phyloP scores from a whole-genome alignment of 1,140 invertebrate species.

The Cydia fagiglandana region DNA sequence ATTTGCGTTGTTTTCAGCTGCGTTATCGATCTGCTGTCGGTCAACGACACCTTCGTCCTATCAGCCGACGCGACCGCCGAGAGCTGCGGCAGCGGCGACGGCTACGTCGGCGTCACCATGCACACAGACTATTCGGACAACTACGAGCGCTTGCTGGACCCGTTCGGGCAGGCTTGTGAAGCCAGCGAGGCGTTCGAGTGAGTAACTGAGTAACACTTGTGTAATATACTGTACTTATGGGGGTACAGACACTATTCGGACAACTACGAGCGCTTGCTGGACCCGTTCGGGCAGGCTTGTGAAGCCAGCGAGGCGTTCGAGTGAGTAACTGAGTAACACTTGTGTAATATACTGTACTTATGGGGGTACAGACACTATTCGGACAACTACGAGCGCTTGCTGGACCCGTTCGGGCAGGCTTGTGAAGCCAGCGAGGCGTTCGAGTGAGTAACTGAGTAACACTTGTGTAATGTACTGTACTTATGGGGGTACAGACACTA shows the following conservation, averaged over 20 bases:
- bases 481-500: constrained; percentile 33
- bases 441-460: too few relatives aligned
- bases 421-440: too few relatives aligned
- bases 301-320: background rate
- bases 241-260: constrained; percentile 36
- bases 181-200: constrained; percentile 17
- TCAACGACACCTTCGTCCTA: constrained; percentile 47
- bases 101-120: constrained; percentile 50
- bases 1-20: constrained; percentile 41
- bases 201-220: constrained; percentile 1
- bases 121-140: constrained; percentile 38
- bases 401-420: too few relatives aligned
- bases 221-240: too few relatives aligned
- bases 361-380: too few relatives aligned
- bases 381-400: too few relatives aligned
- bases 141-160: constrained; percentile 47
- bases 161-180: constrained; percentile 44
- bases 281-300: background rate
- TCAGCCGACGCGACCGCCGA: constrained; percentile 46
- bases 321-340: background rate
- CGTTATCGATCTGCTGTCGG: constrained; percentile 43
- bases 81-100: constrained; percentile 36
- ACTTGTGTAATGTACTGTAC: too few relatives aligned
- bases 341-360: too few relatives aligned
- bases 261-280: background rate